These are phyloP conservation scores for Sarcophaga bullata DNA, from an alignment of 1,140 invertebrate genomes.

Conservation along the genomic window DNA sequence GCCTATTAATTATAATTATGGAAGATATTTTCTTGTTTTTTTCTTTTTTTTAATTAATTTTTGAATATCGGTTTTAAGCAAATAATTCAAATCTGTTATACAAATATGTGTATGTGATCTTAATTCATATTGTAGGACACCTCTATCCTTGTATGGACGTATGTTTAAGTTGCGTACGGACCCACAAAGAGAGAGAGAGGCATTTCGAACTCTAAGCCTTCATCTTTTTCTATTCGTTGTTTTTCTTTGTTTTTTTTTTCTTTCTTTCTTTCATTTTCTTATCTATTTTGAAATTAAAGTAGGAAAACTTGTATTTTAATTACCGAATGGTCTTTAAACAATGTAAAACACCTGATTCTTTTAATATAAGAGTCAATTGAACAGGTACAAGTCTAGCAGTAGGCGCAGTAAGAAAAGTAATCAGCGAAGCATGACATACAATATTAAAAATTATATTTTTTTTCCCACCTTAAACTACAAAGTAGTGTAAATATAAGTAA, in stretches of 20 bases:
- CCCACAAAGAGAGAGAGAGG: too few species aligned
- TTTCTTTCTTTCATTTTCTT: neutral
- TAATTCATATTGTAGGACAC: too few species aligned
- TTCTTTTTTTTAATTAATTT: too few species aligned
- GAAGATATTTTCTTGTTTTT: too few species aligned
- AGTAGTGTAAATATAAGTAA: neutral
- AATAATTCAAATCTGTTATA: too few species aligned
- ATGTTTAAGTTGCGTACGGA: too few species aligned
- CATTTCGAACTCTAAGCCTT: too few species aligned
- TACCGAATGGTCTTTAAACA: neutral
- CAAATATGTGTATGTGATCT: too few species aligned
- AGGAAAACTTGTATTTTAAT: neutral
- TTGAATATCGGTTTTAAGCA: too few species aligned
- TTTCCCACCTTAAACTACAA: neutral
- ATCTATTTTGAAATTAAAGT: neutral
- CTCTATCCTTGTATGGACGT: too few species aligned
- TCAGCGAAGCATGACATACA: constrained; percentile 21
- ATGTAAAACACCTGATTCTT: neutral
- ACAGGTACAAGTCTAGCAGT: constrained; percentile 2
- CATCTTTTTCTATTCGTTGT: neutral
- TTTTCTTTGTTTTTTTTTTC: too few species aligned
- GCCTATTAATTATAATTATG: too few species aligned
- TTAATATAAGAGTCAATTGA: neutral
- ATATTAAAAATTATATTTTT: constrained; percentile 1
- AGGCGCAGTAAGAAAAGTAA: neutral